Evolutionary conservation across 2,888 invertebrate species (phyloP).

Genomic region (Imbricaverruca yamaguchii): DNA sequence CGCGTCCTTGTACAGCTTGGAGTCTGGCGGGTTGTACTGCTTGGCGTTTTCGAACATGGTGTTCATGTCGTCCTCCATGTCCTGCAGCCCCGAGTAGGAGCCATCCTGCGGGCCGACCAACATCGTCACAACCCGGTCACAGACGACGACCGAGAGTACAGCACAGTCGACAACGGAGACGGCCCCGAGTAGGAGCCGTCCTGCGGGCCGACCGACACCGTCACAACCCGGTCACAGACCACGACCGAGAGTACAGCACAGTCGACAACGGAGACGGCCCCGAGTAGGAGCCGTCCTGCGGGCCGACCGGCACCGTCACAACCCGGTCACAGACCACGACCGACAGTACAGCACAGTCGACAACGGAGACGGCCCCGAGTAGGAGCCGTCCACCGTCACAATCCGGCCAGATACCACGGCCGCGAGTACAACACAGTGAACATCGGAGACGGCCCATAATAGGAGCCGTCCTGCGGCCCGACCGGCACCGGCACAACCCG

Average conservation of each 20-base stretch:
- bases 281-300: conserved; percentile 63
- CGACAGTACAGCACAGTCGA: too few relatives aligned
- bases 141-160: too few relatives aligned
- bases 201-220: conserved; percentile 34
- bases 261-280: conserved; percentile 47
- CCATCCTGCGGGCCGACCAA: conserved; percentile 48
- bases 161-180: too few relatives aligned
- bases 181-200: conserved; percentile 73
- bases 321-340: too few relatives aligned
- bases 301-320: neutral
- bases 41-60: conserved; percentile 96
- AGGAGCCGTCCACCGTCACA: conserved; percentile 53
- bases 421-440: too few relatives aligned
- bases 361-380: conserved; percentile 55
- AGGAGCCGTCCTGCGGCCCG: too few relatives aligned
- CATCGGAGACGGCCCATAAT: too few relatives aligned
- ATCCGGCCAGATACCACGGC: too few relatives aligned
- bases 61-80: conserved; percentile 88
- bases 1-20: conserved; percentile 75
- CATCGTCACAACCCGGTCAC: too few relatives aligned
- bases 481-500: too few relatives aligned
- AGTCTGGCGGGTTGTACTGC: conserved; percentile 72
- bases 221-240: too few relatives aligned
- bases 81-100: conserved; percentile 72
- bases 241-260: too few relatives aligned